Evolutionary conservation across 2,888 invertebrate species (phyloP).

Genomic region (Rhyacophila evoluta): DNA sequence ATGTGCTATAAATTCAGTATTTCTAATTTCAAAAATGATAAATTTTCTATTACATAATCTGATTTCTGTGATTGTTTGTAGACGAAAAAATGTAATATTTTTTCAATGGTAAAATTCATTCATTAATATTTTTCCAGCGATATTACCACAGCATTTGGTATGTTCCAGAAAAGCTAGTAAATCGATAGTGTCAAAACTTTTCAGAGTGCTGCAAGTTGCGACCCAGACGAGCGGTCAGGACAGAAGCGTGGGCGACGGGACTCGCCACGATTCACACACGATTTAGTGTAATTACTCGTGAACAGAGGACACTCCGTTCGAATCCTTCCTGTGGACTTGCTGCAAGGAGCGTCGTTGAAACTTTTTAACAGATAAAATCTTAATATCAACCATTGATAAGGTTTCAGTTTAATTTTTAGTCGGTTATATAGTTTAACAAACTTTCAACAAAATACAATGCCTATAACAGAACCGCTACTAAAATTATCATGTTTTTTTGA

Average conservation of each 20-base stretch:
- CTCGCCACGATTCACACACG: slow-evolving; percentile 48
- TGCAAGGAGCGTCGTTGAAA: slow-evolving; percentile 7
- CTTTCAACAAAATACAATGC: no score
- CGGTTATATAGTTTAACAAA: no score
- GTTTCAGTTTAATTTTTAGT: no score
- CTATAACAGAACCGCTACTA: no score
- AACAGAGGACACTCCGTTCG: slow-evolving; percentile 39
- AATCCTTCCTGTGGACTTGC: not conserved
- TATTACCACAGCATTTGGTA: not conserved
- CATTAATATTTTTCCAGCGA: no score
- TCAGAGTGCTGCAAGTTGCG: not conserved
- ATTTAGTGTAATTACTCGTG: slow-evolving; percentile 51
- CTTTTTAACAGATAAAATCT: slow-evolving; percentile 13
- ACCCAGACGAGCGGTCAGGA: slow-evolving; percentile 37
- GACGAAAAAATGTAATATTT: no score
- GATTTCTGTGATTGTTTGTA: no score
- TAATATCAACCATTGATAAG: not conserved
- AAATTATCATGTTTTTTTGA: no score
- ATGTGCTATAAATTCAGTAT: no score
- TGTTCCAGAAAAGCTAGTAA: not conserved
- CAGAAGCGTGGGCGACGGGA: slow-evolving; percentile 45
- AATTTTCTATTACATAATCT: no score
- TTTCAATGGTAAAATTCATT: no score
- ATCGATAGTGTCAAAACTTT: not conserved
- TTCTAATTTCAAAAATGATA: no score